Conservation (phyloP, 2,113 vertebrate genomes). For the Ailurus styani region DNA sequence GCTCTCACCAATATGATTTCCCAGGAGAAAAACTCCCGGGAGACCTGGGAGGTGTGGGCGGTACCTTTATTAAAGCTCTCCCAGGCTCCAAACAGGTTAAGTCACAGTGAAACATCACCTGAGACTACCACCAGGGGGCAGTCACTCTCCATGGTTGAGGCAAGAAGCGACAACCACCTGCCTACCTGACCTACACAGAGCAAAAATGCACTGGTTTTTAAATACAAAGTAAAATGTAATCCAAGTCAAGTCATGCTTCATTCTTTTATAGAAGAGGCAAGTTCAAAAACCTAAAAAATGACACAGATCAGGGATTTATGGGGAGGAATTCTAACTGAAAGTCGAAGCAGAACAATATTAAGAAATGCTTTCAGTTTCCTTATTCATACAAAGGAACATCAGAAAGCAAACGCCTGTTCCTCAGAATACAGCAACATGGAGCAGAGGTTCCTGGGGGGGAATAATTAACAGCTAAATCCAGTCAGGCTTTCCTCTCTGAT, state of each 20-base stretch:
- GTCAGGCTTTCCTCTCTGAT: background rate
- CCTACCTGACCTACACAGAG: background rate
- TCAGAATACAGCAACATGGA: background rate
- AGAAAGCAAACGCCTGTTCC: background rate
- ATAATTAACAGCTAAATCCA: background rate
- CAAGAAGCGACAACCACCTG: background rate
- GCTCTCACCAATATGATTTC: background rate
- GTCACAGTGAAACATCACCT: background rate
- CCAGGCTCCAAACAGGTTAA: background rate
- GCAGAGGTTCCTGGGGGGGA: background rate
- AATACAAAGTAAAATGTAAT: slow-evolving; percentile 25
- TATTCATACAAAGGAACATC: background rate
- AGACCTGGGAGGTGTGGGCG: background rate
- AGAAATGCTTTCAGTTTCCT: background rate
- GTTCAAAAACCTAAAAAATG: background rate
- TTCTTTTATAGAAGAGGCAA: slow-evolving; percentile 15
- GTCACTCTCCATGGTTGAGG: background rate
- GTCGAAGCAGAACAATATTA: background rate
- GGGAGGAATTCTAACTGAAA: background rate
- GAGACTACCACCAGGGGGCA: slow-evolving; percentile 57
- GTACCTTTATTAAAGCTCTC: background rate
- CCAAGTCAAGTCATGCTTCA: background rate
- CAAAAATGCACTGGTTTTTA: background rate
- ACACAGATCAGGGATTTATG: background rate
- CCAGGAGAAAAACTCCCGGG: background rate